Evolutionary conservation across 1,140 invertebrate species (phyloP), one percentile per base, ranked within the genome.

Genomic region (Drosophila parvula): DNA sequence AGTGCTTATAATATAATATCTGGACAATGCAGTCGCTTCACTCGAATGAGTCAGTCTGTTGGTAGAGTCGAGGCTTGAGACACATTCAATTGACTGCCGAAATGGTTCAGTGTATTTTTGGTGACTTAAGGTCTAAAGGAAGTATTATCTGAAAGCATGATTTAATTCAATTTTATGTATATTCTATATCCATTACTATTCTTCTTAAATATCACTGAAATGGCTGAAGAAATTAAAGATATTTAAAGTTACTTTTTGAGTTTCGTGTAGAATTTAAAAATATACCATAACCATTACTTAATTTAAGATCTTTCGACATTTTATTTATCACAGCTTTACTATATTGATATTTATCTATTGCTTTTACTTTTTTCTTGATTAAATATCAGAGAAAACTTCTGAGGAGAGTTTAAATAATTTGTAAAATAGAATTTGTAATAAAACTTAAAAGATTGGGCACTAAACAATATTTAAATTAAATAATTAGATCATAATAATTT

Each of bases 1-100:
- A 55, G 34, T 38, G 51, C 51, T 38, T 38, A 61, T 22, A 12
- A 44, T 38, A 61, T 22, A 12, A 44, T 34, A 47, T 71, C 51
- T 74, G 34, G 41, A 76, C 63, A 77, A 77, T 77, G 74, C 63
- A 76, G 30, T 67, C 32, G 48, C 38, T 43, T 58, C 43, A 50
- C 4, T 30, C 10, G 32, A 14, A 34, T 77, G 74, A 77, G 32
- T 77, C 73, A 77, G 55, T 41, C 14, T 16, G 5, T 5, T 9
- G 14, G 47, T 27, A 10, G 16, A 36, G 7, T 38, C 12, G 4
- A 7, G 7, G 10, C 16, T 41, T 68, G 14, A 14, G 45, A 2
- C 11, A 38, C 16, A 22, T 36, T 12, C 27, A 9, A 47, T 34
- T 45, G 47, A n/a, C 22, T 38, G 27, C 0, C 18, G 4, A 30